Evolutionary conservation across 1,140 invertebrate genomes (phyloP).

Genomic region (Teleopsis dalmanni): DNA sequence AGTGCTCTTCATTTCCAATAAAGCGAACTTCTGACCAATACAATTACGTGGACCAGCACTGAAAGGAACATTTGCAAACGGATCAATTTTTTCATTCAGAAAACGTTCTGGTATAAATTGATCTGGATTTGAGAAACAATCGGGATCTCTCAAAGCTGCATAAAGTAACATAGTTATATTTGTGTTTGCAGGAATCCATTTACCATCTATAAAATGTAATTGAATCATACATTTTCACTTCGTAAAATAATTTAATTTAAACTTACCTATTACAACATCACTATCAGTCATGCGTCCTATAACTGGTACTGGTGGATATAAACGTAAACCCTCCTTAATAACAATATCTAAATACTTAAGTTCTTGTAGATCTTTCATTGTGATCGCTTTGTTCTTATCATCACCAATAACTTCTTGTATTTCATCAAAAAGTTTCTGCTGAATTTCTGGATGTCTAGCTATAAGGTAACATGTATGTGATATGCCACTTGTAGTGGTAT

Average conservation of each 20-base stretch:
- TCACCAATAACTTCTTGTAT: conserved; percentile 50
- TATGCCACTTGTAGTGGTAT: conserved; percentile 59
- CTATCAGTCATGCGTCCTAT: conserved; percentile 52
- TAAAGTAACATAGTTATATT: conserved; percentile 35
- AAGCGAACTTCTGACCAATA: conserved; percentile 46
- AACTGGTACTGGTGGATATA: conserved; percentile 63
- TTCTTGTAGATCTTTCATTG: conserved; percentile 26
- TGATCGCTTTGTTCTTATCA: conserved; percentile 23
- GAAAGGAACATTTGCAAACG: conserved; percentile 53
- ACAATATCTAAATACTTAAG: conserved; percentile 49
- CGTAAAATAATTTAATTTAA: neutral
- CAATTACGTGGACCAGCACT: conserved; percentile 54
- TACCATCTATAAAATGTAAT: conserved; percentile 11
- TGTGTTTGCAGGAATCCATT: conserved; percentile 33
- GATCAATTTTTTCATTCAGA: conserved; percentile 40
- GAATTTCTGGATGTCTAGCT: conserved; percentile 50
- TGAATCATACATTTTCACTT: no score
- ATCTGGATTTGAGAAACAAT: conserved; percentile 50
- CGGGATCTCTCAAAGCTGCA: conserved; percentile 46
- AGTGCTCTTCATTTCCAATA: conserved; percentile 34
- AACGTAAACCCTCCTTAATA: conserved; percentile 55
- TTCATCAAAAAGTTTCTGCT: conserved; percentile 54
- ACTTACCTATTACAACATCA: conserved; percentile 42
- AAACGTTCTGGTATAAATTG: conserved; percentile 57
- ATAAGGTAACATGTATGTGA: conserved; percentile 51